Conservation (phyloP, 2,113 vertebrate genomes). For the Leiothrix lutea region DNA sequence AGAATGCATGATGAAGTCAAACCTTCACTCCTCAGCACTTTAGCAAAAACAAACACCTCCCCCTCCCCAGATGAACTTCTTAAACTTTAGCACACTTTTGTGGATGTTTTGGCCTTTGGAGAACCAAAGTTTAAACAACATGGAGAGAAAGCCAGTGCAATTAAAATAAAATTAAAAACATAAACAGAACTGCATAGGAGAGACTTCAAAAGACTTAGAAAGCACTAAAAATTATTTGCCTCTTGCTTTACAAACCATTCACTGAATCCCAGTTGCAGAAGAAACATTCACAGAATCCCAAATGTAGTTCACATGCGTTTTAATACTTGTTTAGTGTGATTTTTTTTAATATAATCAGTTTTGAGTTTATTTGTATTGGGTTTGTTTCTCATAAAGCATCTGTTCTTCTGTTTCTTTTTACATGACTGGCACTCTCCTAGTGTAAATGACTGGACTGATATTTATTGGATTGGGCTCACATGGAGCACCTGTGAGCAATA, state of each 20-base stretch:
- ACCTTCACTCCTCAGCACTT: background rate
- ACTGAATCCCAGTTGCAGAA: background rate
- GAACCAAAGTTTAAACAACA: background rate
- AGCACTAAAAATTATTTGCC: background rate
- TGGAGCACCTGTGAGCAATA: constrained; percentile 56
- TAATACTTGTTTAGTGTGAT: constrained; percentile 14
- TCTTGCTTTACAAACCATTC: constrained; percentile 4
- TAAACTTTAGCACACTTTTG: background rate
- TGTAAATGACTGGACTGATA: constrained; percentile 43
- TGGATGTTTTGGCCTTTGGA: background rate
- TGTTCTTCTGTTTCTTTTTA: constrained; percentile 48
- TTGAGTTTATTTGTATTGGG: constrained; percentile 39
- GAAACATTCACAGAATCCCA: background rate
- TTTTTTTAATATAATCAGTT: background rate
- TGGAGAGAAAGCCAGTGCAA: background rate
- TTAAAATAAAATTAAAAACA: background rate
- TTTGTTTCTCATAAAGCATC: constrained; percentile 56
- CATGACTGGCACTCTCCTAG: constrained; percentile 16
- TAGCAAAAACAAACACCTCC: background rate
- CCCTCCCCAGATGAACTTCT: rapidly evolving
- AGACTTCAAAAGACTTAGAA: background rate
- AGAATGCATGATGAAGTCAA: background rate
- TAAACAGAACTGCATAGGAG: background rate
- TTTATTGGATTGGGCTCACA: constrained; percentile 51
- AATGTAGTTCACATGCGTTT: background rate